A percentile compares a stretch with the other conserved stretches of the same genome.
Conservation (phyloP, 2,888 invertebrate genomes). For the Catocala sponsa region DNA sequence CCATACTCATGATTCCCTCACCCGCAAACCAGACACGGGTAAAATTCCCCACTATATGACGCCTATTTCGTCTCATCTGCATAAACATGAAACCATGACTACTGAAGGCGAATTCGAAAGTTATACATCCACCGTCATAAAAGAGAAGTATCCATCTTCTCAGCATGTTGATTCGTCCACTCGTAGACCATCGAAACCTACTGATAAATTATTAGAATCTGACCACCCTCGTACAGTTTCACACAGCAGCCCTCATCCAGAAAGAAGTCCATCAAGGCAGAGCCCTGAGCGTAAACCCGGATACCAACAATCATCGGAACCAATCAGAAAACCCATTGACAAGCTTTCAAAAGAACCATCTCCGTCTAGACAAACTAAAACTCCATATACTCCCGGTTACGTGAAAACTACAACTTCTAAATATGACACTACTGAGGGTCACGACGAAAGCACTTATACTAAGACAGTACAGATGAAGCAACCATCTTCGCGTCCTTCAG, state of each 20-base stretch:
- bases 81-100: conserved; percentile 37
- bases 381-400: conserved; percentile 31
- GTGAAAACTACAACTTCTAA: conserved; percentile 43
- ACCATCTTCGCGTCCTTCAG: conserved; percentile 11
- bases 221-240: conserved; percentile 17
- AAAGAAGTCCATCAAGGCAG: conserved; percentile 7
- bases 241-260: no score
- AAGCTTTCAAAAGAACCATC: conserved; percentile 12
- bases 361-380: conserved; percentile 25
- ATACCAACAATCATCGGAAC: conserved; percentile 16
- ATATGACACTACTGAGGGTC: conserved; percentile 21
- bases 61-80: conserved; percentile 38
- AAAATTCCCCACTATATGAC: conserved; percentile 28
- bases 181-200: conserved; percentile 28
- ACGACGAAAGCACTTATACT: conserved; percentile 9
- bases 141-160: conserved; percentile 28
- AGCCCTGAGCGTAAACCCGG: conserved; percentile 33
- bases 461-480: conserved; percentile 18
- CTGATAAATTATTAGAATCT: conserved; percentile 9
- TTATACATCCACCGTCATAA: conserved; percentile 28
- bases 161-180: conserved; percentile 38
- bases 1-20: conserved; percentile 8
- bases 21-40: conserved; percentile 21
- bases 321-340: conserved; percentile 3
- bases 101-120: conserved; percentile 39